These are phyloP conservation scores for Volucella zonaria DNA, from an alignment of 2,888 invertebrate genomes.

Conservation along the genomic window DNA sequence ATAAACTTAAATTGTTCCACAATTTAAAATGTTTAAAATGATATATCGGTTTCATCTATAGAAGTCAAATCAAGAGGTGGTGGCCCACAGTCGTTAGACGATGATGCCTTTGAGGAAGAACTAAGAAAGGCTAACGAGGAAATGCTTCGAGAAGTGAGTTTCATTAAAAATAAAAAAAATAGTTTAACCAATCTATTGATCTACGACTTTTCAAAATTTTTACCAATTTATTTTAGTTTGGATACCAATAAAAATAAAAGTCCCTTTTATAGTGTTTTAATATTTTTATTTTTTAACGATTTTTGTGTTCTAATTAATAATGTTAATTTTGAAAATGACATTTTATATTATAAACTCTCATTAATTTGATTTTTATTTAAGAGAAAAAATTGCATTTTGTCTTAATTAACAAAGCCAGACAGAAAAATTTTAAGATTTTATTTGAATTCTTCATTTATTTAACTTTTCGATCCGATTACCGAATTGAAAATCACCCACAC, in stretches of 20 bases:
- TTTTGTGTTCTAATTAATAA: conserved; percentile 70
- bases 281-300: conserved; percentile 48
- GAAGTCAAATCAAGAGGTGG: conserved; percentile 80
- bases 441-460: conserved; percentile 35
- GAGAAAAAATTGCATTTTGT: conserved; percentile 72
- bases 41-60: conserved; percentile 46
- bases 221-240: conserved; percentile 77
- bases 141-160: conserved; percentile 81
- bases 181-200: conserved; percentile 34
- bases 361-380: conserved; percentile 42
- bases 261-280: conserved; percentile 78
- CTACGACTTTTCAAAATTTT: conserved; percentile 63
- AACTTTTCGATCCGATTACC: conserved; percentile 63
- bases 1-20: not conserved
- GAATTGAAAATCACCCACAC: conserved; percentile 38
- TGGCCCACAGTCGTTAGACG: conserved; percentile 77
- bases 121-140: conserved; percentile 81
- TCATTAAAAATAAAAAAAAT: conserved; percentile 18
- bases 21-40: not conserved
- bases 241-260: conserved; percentile 78
- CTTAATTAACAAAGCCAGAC: conserved; percentile 60
- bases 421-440: conserved; percentile 9
- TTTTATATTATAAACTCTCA: conserved; percentile 62
- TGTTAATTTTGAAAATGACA: conserved; percentile 54
- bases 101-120: conserved; percentile 79